Evolutionary conservation across 2,113 vertebrate genomes (phyloP), one percentile per base, ranked within the genome.

Genomic region (Macrotis lagotis): DNA sequence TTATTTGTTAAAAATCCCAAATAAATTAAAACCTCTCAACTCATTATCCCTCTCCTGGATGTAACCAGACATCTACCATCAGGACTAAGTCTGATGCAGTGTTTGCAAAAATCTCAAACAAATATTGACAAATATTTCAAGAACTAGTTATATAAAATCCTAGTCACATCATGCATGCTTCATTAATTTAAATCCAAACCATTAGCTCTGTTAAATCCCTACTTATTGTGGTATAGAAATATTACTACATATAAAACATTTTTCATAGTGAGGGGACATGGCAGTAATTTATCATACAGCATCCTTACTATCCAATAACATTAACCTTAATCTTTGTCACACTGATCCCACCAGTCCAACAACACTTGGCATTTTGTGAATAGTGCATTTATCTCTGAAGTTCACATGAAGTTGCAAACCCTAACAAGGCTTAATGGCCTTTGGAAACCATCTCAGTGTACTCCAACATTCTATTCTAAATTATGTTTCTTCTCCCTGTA

Each of bases 151-250:
- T 92, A 92, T 93, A 94, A 95, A 94, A 96, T 94, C 92, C 96
- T 95, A 12, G 0, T 90, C 94, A 37, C 59, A 94, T 96, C 95
- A 48, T 94, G 89, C 92, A 97, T 92, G 96, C 97, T 95, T 97
- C 97, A 96, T 98, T 98, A 98, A 96, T 97, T 98, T 97, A 96
- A 95, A 96, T 93, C 48, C 90, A 91, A 96, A 48, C 95, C 93
- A 25, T 97, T 98, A 97, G 74, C 50, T 98, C 95, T 94, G 51
- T 97, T 96, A 96, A 95, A 96, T 98, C 92, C 59, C 59, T 74
- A 53, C 31, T 66, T 96, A 44, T 47, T 89, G n/a, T 89, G 51
- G 93, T 89, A 51, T 50, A 97, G 97, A 98, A 97, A 97, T 52
- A 97, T 93, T 66, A 83, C 31, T 52, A 50, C 95, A 95, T 90